Base-by-base conservation (phyloP, 2,888 invertebrate species). In the Drosophila paracracens region DNA sequence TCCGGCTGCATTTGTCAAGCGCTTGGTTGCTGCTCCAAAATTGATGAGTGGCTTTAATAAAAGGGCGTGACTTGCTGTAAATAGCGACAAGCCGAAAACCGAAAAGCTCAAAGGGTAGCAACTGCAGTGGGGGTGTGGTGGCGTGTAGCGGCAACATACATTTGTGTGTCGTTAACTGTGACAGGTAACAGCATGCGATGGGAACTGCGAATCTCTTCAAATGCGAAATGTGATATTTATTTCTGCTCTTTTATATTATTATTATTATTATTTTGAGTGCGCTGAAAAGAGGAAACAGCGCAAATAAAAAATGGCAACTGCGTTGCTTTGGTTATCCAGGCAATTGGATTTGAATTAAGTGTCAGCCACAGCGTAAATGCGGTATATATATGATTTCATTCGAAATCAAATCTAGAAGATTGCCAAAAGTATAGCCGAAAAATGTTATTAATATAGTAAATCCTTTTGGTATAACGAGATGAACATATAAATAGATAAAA, bases 31-130 rank as follows among this genome's bases (percentile, higher is more conserved):
- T 74, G 59, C 85, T 76, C 79, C 64, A 82, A 70, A 90, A 87
- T 90, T 87, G 90, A 90, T 87, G 90, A 89, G 90, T 90, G 71
- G 89, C 90, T 90, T 87, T 90, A 87, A 87, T 90, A 87, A 88
- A 82, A 80, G 89, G 88, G 84, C 87, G 82, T 83, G 87, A 88
- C 90, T 90, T 79, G 79, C 74, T 87, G 82, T 87, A 89, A 89
- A 86, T 87, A 77, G 76, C 80, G 60, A 68, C 68, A 74, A 67
- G 59, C 56, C 31, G 33, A 33, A 33, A 33, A 33, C 33, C 33
- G 38, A 35, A 74, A 36, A 40, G 46, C 16, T 6, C 4, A 21
- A 48, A 33, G 27, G 16, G 5, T 18, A 56, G 29, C 40, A 6
- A 11, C 1, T 5, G n/a, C 33, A 8, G 10, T 27, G 33, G 27